Conservation (phyloP, 2,888 invertebrate genomes). For the Leptinotarsa peninsularis region DNA sequence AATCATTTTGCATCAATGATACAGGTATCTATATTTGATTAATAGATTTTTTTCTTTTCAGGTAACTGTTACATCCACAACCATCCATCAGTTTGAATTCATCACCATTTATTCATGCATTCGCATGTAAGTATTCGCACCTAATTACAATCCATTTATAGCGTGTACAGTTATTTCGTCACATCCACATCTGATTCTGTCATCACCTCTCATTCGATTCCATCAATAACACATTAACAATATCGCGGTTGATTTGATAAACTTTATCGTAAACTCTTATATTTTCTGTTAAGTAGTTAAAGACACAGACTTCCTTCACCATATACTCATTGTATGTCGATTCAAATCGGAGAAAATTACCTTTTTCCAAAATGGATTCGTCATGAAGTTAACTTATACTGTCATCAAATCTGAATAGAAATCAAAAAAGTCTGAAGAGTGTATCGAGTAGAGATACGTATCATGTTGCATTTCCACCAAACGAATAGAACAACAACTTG, state of each 20-base stretch:
- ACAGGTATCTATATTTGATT: background rate
- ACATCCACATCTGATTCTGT: background rate
- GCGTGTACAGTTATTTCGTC: slow-evolving; percentile 4
- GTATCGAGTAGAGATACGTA: no score
- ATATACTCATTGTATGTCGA: background rate
- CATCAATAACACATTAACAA: slow-evolving; percentile 8
- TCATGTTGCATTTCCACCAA: no score
- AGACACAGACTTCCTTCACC: background rate
- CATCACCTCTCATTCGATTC: slow-evolving; percentile 8
- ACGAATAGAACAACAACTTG: no score
- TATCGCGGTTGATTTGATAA: background rate
- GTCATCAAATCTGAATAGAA: no score
- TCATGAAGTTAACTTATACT: no score
- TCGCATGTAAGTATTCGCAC: slow-evolving; percentile 13
- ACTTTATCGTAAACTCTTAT: background rate
- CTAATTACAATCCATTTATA: slow-evolving; percentile 10
- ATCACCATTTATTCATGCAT: background rate
- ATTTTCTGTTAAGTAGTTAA: background rate
- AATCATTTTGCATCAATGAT: no score
- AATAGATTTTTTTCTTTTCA: slow-evolving; percentile 2
- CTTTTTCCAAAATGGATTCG: no score
- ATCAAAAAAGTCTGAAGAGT: no score
- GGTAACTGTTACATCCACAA: slow-evolving; percentile 8
- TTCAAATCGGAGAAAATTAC: no score
- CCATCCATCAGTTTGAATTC: background rate